Percentiles rank a stretch among this genome's conserved stretches.
phyloP scores from a whole-genome alignment of 2,113 vertebrate genomes.

The Anas platyrhynchos region DNA sequence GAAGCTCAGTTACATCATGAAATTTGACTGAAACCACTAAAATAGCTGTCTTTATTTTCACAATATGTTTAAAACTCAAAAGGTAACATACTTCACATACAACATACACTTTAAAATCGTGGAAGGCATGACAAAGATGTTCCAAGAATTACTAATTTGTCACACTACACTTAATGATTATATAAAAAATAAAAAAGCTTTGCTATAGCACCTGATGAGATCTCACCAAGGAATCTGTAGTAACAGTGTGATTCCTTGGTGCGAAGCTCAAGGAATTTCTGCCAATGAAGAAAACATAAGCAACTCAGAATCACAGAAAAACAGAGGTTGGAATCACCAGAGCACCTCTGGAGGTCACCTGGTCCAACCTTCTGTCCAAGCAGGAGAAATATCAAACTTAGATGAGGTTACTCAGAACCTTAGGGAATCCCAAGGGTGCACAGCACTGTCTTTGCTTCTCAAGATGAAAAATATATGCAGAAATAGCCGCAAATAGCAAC shows the following conservation, averaged over 20 bases:
- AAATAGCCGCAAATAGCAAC: not conserved
- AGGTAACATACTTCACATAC: not conserved
- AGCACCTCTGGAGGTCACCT: not conserved
- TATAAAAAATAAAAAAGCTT: not conserved
- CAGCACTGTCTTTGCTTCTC: not conserved
- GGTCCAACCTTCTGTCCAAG: not conserved
- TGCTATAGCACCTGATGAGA: not conserved
- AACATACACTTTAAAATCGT: not conserved
- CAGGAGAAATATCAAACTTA: not conserved
- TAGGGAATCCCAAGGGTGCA: not conserved
- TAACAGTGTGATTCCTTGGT: not conserved
- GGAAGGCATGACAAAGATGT: not conserved
- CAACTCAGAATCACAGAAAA: not conserved
- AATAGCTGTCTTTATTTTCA: not conserved
- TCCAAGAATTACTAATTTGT: not conserved
- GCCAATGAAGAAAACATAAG: not conserved
- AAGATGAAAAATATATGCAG: not conserved
- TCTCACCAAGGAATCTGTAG: not conserved
- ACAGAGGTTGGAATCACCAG: not conserved
- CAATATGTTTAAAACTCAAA: not conserved
- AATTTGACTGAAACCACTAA: conserved; percentile 26
- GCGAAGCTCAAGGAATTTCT: not conserved
- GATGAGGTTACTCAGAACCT: not conserved
- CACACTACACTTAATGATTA: not conserved
- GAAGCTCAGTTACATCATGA: not conserved